Base-by-base conservation (phyloP, 2,888 invertebrate species). In the Himalopsyche japonica region DNA sequence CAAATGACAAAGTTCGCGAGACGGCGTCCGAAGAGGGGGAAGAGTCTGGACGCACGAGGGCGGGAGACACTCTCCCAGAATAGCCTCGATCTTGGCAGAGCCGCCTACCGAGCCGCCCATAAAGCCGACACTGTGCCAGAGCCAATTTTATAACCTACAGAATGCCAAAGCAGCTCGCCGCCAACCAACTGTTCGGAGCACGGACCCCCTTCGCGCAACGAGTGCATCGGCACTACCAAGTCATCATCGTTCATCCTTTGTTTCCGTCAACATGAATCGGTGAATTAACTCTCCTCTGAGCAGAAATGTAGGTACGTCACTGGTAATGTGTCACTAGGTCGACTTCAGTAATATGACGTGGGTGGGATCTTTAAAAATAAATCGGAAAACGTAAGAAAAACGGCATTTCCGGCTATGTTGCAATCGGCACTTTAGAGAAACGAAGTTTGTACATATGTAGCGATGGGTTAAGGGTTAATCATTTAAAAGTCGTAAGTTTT, bases 1-100 rank as follows among this genome's bases (percentile, higher is more conserved):
- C 79, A 86, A 86, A 86, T 86, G 86, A 84, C 83, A 82, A 82
- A 86, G 83, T 86, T 84, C 85, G 79, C 27, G 82, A 43, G 32
- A 76, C 32, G 49, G 32, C 43, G 24, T 80, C 49, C n/a, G 49
- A 77, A 27, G 47, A 30, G 10, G 78, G 81, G 24, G n/a, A 34
- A 64, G 64, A 70, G 70, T 70, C 70, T 70, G 70, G 70, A 70
- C 70, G 70, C 70, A 70, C 80, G 79, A 80, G 32, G 85, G 49
- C 76, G 70, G 82, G 47, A 79, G 48, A 70, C 70, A 70, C 24
- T 70, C 70, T 34, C 76, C 85, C 30, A 84, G 85, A 86, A 86
- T 86, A 86, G 82, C 81, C 49, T 47, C 47, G 76, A 76, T 85
- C 79, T 86, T 86, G 86, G 86, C 86, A 86, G 76, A 49, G 77